Evolutionary conservation across 2,888 invertebrate species (phyloP), one percentile per base, ranked within the genome.

Genomic region (Athalia rosae): DNA sequence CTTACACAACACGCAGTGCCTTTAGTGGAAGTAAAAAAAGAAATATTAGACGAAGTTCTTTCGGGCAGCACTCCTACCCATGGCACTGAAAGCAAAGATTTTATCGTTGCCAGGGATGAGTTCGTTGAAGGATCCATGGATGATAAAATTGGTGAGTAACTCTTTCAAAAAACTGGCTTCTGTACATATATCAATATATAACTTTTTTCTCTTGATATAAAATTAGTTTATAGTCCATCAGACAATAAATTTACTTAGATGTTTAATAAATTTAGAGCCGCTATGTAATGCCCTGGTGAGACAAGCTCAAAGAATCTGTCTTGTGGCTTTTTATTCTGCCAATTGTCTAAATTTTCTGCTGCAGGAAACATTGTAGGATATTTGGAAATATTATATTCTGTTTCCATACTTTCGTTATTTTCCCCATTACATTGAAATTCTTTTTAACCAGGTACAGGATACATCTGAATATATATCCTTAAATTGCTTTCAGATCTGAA

Each of bases 1-100:
- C 85, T 84, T 80, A 82, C 84, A 83, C 87, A 87, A 86, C 85
- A 85, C 78, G 61, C 77, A 81, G 89, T 92, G 81, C 93, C 92
- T 77, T 90, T 93, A 88, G 92, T 92, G 81, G 94, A 95, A 87
- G 93, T 95, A 8, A 95, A 95, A 85, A 94, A 94, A 85, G 95
- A 95, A 89, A 89, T 94, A 69, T 90, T 94, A 11, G 95, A 95
- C 84, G 95, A 95, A 85, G 93, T 87, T 81, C 84, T 88, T 77
- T 84, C 87, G 77, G 81, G 86, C 78, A 83, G 83, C 80, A 87
- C 85, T 66, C 84, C 87, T 79, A 85, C 84, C 78, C 89, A 87
- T 81, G 83, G 87, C 81, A 86, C 87, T 81, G 89, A 89, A 89
- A 89, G 89, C 89, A 89, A 89, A 89, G 89, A 89, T 84, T 89